A percentile compares a stretch with the other conserved stretches of the same genome.
These are phyloP conservation scores for Polia nebulosa DNA, from an alignment of 2,888 invertebrate genomes.

Conservation along the genomic window DNA sequence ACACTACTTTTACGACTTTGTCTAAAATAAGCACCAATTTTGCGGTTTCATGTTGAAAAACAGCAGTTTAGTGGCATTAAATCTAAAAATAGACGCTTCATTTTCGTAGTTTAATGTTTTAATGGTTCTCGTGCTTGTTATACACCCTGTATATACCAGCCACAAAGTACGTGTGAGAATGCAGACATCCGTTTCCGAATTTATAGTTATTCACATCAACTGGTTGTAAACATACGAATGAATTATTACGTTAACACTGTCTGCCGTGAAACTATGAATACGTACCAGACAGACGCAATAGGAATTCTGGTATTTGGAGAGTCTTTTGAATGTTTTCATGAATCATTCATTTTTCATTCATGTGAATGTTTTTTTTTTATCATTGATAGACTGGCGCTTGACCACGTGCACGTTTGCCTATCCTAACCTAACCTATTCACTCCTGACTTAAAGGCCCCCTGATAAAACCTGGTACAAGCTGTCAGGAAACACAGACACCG, in stretches of 20 bases:
- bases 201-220: constrained; percentile 57
- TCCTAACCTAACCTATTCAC: too few relatives aligned
- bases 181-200: constrained; percentile 59
- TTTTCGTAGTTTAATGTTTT: not conserved
- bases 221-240: constrained; percentile 30
- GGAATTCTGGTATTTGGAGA: not conserved
- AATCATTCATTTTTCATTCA: not conserved
- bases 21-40: constrained; percentile 25
- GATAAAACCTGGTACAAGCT: too few relatives aligned
- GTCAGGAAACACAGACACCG: too few relatives aligned
- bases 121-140: not conserved
- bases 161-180: constrained; percentile 36
- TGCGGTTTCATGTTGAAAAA: constrained; percentile 14
- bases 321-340: too few relatives aligned
- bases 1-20: constrained; percentile 22
- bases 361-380: too few relatives aligned
- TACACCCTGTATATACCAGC: constrained; percentile 11
- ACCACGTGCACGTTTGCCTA: too few relatives aligned
- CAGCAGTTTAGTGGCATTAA: constrained; percentile 2
- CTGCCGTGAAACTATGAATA: not conserved
- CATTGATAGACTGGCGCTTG: too few relatives aligned
- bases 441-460: too few relatives aligned
- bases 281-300: not conserved
- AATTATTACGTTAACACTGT: constrained; percentile 30
- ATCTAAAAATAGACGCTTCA: constrained; percentile 6